Evolutionary conservation across 2,113 vertebrate genomes (phyloP), one percentile per base, ranked within the genome.

Genomic region (Perca fluviatilis): DNA sequence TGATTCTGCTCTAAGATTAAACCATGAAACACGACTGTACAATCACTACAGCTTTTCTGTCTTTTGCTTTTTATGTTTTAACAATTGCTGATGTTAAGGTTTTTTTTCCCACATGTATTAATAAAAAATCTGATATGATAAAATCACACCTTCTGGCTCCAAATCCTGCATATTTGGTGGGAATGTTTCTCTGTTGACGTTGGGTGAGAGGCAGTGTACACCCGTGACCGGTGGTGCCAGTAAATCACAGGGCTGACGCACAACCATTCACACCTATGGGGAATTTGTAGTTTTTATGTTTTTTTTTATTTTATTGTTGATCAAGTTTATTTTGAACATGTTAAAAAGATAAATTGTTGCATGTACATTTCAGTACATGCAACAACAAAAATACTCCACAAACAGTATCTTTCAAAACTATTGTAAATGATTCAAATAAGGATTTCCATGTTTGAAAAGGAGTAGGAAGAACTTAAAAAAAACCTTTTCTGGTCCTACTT

Each of bases 121-220:
- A 79, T 57, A 90, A 89, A 86, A 91, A 91, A 91, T 56, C 12
- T 18, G 19, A 78, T 65, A 66, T 81, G 13, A 43, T n/a, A n/a
- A 70, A 61, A 57, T 10, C 15, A 60, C 9, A 4, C 10, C 6
- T 23, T 46, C 43, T 77, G 60, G 2, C 15, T 74, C 19, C 21
- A 65, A 6, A 11, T 58, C 23, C 21, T 75, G 3, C 16, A 33
- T 58, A 33, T 60, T 27, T 68, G 7, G 9, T 67, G 30, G 16
- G 1, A 51, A 33, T 33, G 43, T 21, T 1, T 23, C 10, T 10
- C 21, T n/a, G 53, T 11, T 54, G 53, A 54, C 21, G 0, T 23
- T 23, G 53, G 3, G 21, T 54, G 53, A n/a, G 53, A 25, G 54
- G n/a, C 4, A n/a, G 46, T 0, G 21, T 23, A 13, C n/a, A 56